A percentile compares a stretch with the other conserved stretches of the same genome.
Evolutionary conservation across 2,888 invertebrate genomes (phyloP).

Genomic region (Aproaerema taeniolella): DNA sequence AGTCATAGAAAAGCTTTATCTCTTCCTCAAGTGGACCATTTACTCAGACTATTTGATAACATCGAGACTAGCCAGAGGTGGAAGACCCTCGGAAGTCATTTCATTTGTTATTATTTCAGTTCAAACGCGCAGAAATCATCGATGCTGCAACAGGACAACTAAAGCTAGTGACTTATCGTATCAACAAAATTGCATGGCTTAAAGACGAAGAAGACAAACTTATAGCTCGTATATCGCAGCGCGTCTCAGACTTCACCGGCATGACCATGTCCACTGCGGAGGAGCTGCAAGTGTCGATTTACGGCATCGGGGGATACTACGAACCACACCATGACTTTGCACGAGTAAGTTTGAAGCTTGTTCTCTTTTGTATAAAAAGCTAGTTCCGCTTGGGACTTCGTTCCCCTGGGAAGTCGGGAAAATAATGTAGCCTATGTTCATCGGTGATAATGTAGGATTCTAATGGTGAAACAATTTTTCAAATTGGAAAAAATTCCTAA

Average conservation of each 20-base stretch:
- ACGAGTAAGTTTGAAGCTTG: not conserved
- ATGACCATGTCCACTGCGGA: conserved; percentile 90
- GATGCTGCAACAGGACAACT: not conserved
- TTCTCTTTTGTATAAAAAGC: not conserved
- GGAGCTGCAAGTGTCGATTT: conserved; percentile 95
- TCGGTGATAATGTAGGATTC: conserved; percentile 51
- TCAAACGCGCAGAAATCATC: conserved; percentile 41
- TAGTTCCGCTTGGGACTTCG: too few species aligned
- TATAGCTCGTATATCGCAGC: not conserved
- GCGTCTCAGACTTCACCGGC: conserved; percentile 42
- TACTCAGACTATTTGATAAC: too few species aligned
- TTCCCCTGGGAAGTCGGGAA: too few species aligned
- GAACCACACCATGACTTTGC: conserved; percentile 92
- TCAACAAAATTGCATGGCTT: not conserved
- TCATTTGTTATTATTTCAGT: too few species aligned
- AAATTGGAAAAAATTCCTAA: too few species aligned
- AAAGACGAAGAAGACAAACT: not conserved
- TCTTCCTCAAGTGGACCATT: too few species aligned
- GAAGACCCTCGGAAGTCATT: too few species aligned
- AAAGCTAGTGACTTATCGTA: not conserved
- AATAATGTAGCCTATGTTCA: too few species aligned
- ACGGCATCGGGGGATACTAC: conserved; percentile 96
- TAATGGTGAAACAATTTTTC: too few species aligned
- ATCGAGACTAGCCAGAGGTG: too few species aligned
- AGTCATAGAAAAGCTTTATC: too few species aligned